These are phyloP conservation scores for Eriosoma lanigerum DNA, from an alignment of 1,140 invertebrate genomes.

Conservation along the genomic window DNA sequence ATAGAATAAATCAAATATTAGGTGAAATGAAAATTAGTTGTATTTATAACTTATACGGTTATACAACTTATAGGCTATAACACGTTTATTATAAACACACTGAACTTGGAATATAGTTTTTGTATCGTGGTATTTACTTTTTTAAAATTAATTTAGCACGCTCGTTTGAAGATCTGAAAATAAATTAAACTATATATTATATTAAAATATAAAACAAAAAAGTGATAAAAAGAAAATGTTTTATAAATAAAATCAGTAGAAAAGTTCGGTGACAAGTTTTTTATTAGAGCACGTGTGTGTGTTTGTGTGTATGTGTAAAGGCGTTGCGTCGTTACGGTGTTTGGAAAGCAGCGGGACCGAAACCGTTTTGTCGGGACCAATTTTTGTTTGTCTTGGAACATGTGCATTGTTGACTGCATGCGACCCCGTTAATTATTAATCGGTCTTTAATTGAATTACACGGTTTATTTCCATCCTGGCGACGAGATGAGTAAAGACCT, in stretches of 20 bases:
- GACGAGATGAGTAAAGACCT: background rate
- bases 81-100: too few species aligned
- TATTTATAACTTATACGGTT: too few species aligned
- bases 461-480: conserved; percentile 48
- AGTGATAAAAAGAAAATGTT: conserved; percentile 26
- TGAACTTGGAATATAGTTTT: too few species aligned
- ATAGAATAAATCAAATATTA: too few species aligned
- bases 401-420: conserved; percentile 45
- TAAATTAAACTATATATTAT: background rate
- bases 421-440: conserved; percentile 51
- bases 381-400: conserved; percentile 51
- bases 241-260: conserved; percentile 40
- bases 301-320: background rate
- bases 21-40: too few species aligned
- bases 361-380: conserved; percentile 48
- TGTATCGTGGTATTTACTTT: too few species aligned
- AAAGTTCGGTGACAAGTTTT: conserved; percentile 41
- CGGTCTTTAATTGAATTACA: conserved; percentile 52
- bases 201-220: background rate
- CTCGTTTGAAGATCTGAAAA: conserved; percentile 39
- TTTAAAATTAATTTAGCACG: conserved; percentile 2
- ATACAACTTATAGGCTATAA: too few species aligned
- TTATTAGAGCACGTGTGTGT: conserved; percentile 45
- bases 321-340: conserved; percentile 42
- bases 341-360: conserved; percentile 48